Conservation (phyloP, 2,113 vertebrate species). For the Uria aalge region DNA sequence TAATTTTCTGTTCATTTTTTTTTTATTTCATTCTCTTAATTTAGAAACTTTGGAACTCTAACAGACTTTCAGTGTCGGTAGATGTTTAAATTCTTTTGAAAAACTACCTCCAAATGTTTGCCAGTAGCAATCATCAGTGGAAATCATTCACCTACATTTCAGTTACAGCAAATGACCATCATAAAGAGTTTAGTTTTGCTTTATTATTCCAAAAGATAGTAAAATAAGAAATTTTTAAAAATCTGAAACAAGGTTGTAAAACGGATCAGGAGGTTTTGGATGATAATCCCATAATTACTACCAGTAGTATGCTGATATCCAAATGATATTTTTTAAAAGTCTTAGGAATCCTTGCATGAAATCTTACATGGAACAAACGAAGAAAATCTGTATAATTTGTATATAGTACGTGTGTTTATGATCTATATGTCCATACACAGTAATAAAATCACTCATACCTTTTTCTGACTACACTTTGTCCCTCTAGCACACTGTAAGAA, state of each 20-base stretch:
- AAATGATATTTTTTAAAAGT: neutral
- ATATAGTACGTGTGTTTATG: neutral
- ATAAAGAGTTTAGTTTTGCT: neutral
- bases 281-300: neutral
- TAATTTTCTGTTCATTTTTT: neutral
- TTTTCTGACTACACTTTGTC: neutral
- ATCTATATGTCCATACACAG: neutral
- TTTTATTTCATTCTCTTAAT: neutral
- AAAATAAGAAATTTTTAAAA: neutral
- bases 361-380: neutral
- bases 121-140: neutral
- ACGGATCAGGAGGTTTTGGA: neutral
- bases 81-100: neutral
- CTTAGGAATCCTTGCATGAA: neutral
- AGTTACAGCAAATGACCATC: neutral
- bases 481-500: neutral
- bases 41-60: neutral
- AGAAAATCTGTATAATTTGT: neutral
- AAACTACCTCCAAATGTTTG: neutral
- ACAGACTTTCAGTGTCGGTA: neutral
- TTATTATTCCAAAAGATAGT: neutral
- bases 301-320: neutral
- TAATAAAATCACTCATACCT: neutral
- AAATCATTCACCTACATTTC: neutral
- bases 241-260: neutral